Percentiles rank a stretch among this genome's conserved stretches.
Conservation (phyloP, 2,113 vertebrate species). For the Equus quagga region DNA sequence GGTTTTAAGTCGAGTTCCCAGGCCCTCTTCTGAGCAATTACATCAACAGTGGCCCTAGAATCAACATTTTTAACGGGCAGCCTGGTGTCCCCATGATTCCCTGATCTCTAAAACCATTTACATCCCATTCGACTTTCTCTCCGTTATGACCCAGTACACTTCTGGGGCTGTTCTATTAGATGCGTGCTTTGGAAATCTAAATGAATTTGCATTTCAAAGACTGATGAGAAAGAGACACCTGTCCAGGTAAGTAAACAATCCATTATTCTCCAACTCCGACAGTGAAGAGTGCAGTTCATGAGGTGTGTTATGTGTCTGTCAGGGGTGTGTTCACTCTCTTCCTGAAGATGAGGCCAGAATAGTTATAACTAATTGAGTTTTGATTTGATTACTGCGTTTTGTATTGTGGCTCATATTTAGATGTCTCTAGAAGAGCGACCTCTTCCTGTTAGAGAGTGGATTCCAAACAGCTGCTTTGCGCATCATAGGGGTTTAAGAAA, state of each 20-base stretch:
- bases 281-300: background rate
- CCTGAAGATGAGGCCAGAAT: background rate
- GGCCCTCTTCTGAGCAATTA: background rate
- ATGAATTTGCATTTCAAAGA: background rate
- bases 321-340: background rate
- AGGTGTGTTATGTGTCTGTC: fast-evolving
- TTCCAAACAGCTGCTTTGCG: background rate
- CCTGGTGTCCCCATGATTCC: background rate
- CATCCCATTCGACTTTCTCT: background rate
- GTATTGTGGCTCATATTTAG: background rate
- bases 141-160: background rate
- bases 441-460: background rate
- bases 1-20: background rate
- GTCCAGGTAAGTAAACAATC: background rate
- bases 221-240: background rate
- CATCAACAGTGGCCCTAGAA: background rate
- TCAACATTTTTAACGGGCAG: background rate
- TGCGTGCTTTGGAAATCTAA: background rate
- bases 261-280: background rate
- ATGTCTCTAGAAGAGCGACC: background rate
- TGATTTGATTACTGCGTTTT: background rate
- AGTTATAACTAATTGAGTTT: background rate
- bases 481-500: background rate
- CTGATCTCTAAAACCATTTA: background rate
- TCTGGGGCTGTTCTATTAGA: background rate